Evolutionary conservation across 2,113 vertebrate genomes (phyloP).

Genomic region (Ictalurus furcatus): DNA sequence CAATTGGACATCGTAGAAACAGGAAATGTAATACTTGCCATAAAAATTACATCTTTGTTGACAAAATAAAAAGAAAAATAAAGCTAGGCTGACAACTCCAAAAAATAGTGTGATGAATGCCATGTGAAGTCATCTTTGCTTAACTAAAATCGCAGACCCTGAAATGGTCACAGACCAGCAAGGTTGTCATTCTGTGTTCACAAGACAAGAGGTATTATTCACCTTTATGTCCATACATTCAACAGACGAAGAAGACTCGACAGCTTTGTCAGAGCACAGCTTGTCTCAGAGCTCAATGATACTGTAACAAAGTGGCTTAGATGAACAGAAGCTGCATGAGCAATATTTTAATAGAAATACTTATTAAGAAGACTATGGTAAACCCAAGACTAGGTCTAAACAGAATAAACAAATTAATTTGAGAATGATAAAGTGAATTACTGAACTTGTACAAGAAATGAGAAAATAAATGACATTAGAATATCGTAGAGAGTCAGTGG

Average conservation of each 20-base stretch:
- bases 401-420: neutral
- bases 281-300: neutral
- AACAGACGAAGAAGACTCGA: neutral
- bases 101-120: slow-evolving; percentile 17
- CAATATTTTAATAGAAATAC: neutral
- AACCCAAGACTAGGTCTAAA: neutral
- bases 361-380: neutral
- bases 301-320: neutral
- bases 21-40: slow-evolving; percentile 50
- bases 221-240: neutral
- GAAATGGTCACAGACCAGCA: neutral
- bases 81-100: slow-evolving; percentile 46
- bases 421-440: neutral
- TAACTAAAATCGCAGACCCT: slow-evolving; percentile 16
- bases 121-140: neutral
- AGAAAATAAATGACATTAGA: neutral
- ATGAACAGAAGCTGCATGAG: neutral
- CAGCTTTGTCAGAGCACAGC: neutral
- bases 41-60: slow-evolving; percentile 54
- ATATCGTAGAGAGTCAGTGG: neutral
- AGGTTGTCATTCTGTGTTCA: neutral
- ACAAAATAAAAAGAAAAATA: slow-evolving; percentile 48
- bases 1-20: slow-evolving; percentile 51
- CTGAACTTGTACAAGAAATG: neutral
- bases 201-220: neutral